A percentile compares a stretch with the other conserved stretches of the same genome.
phyloP scores from a whole-genome alignment of 2,113 vertebrate species.

The Nanorana parkeri region DNA sequence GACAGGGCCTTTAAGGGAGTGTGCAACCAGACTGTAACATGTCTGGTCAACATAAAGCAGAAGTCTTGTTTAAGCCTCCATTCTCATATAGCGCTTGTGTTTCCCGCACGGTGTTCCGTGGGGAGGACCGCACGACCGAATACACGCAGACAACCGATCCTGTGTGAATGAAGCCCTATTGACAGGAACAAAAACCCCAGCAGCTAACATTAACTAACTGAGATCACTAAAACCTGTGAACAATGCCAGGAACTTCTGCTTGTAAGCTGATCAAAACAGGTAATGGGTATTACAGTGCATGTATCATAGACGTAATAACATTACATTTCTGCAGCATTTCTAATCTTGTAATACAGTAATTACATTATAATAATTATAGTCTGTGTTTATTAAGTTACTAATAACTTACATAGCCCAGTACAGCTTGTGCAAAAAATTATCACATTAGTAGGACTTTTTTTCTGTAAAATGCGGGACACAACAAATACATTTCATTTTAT shows the following conservation, averaged over 20 bases:
- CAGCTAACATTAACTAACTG: too few relatives aligned
- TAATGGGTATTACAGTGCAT: conserved; percentile 23
- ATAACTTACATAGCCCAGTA: conserved; percentile 29
- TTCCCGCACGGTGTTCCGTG: too few relatives aligned
- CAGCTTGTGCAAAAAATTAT: conserved; percentile 9
- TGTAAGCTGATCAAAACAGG: conserved; percentile 24
- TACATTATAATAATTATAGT: conserved; percentile 29
- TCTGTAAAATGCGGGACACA: background rate
- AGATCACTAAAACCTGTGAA: background rate
- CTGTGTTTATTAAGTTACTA: conserved; percentile 13
- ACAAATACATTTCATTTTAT: background rate
- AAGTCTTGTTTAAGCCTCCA: too few relatives aligned
- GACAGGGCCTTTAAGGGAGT: too few relatives aligned
- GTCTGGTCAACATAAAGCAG: too few relatives aligned
- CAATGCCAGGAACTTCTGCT: background rate
- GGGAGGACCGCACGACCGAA: too few relatives aligned
- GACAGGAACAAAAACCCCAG: too few relatives aligned
- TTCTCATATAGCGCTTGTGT: too few relatives aligned
- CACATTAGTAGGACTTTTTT: background rate
- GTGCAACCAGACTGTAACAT: too few relatives aligned
- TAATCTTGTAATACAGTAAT: conserved; percentile 32
- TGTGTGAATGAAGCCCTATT: too few relatives aligned
- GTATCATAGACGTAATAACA: conserved; percentile 23
- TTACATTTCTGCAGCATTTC: conserved; percentile 19
- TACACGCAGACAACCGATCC: too few relatives aligned